Evolutionary conservation across 2,888 invertebrate species (phyloP).

Genomic region (Blomia tropicalis): DNA sequence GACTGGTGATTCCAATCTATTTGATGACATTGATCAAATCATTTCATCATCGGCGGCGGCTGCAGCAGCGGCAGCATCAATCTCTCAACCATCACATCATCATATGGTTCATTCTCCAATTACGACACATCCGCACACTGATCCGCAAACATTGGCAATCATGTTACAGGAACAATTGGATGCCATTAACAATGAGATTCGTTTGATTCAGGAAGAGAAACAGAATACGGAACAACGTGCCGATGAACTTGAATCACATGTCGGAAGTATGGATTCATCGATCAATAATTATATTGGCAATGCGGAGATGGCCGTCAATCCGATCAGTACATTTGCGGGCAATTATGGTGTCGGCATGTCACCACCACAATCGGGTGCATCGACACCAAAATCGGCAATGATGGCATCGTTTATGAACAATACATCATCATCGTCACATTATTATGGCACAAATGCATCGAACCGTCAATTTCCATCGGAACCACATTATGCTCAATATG

Average conservation of each 20-base stretch:
- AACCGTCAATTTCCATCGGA: neutral
- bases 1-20: neutral
- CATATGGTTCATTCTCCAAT: neutral
- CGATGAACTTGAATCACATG: constrained; percentile 87
- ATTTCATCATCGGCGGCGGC: constrained; percentile 11
- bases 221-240: constrained; percentile 90
- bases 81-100: neutral
- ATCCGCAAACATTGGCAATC: constrained; percentile 90
- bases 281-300: constrained; percentile 40
- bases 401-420: constrained; percentile 37
- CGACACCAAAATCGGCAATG: constrained; percentile 53
- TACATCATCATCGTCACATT: neutral
- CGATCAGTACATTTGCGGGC: constrained; percentile 29
- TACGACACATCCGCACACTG: constrained; percentile 50
- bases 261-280: constrained; percentile 75
- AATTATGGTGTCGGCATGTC: constrained; percentile 38
- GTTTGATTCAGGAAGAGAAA: constrained; percentile 73
- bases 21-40: constrained; percentile 14
- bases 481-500: constrained; percentile 3
- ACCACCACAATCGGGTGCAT: constrained; percentile 67
- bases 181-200: constrained; percentile 98
- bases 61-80: neutral
- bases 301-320: constrained; percentile 2
- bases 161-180: constrained; percentile 98
- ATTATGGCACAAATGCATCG: neutral